Conservation (phyloP, 2,113 vertebrate species). For the Chionis minor region DNA sequence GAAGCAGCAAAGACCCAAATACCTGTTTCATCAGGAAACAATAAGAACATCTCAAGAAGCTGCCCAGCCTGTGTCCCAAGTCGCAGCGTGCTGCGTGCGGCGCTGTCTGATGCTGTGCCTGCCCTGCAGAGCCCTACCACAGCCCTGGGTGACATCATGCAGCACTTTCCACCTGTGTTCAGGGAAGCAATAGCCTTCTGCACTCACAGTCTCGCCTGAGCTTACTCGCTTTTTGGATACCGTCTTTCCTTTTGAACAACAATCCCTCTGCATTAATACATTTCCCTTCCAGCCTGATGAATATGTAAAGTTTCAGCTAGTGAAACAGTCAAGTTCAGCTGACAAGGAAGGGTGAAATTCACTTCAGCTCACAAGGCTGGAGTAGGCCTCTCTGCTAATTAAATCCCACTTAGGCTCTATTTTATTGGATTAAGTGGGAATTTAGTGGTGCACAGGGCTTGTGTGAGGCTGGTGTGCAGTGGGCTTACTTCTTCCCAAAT, state of each 20-base stretch:
- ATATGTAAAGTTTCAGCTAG: not conserved
- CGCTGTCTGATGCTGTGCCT: not conserved
- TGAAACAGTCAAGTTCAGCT: not conserved
- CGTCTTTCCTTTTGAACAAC: not conserved
- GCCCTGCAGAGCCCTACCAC: not conserved
- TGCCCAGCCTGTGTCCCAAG: not conserved
- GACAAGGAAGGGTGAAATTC: not conserved
- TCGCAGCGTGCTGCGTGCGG: fast-evolving
- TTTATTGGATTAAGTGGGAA: not conserved
- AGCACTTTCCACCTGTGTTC: not conserved
- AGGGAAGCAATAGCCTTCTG: not conserved
- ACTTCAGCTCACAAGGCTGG: not conserved
- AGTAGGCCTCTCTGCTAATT: not conserved
- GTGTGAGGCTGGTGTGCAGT: not conserved
- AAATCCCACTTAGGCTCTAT: not conserved
- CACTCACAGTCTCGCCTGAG: fast-evolving
- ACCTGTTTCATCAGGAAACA: not conserved
- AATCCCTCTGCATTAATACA: not conserved
- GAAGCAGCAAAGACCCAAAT: not conserved
- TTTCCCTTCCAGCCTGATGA: not conserved
- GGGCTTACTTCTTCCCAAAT: not conserved
- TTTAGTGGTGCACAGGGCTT: not conserved
- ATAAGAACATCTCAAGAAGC: fast-evolving
- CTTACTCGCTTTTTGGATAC: fast-evolving
- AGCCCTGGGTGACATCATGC: not conserved